Base-by-base conservation (phyloP, 2,797 vertebrate genomes). In the Tamandua tetradactyla region DNA sequence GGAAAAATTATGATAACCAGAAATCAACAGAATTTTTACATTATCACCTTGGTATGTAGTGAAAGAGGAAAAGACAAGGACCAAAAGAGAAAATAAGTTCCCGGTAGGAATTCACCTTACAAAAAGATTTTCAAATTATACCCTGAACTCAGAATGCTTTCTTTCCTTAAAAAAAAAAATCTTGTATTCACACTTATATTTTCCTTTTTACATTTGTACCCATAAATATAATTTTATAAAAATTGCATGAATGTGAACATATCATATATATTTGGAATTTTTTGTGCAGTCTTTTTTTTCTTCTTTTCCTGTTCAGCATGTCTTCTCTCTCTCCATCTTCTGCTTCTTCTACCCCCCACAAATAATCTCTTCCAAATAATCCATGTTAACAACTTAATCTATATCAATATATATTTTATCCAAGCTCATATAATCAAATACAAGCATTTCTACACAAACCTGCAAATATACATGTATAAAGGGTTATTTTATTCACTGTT, bases 41-140 rank as follows among this genome's bases (percentile, higher is more conserved):
- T 89, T 89, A 68, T 57, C 69, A 91, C 69, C 83, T 94, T 94
- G 78, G 84, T 76, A 94, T 88, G 23, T 62, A 89, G 89, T 78
- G 69, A 96, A 96, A 89, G 78, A 89, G 61, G 44, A 96, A 97
- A 91, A 57, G 64, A 47, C 68, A 95, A 87, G 49, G 44, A 91
- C 44, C 18, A 18, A 94, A 94, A 97, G 91, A 95, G 87, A 87
- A 93, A 94, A 94, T 87, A 97, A 97, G 93, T 87, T 89, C 71
- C 88, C 92, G 72, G 89, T 81, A 96, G 64, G 7, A 93, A 94
- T 89, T 95, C 78, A 84, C 72, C 81, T 91, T 93, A 78, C 81
- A 94, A 97, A 95, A 96, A 91, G 91, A 52, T 95, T 94, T 95
- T 96, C 57, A 93, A 87, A 96, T 94, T 94, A 91, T 93, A n/a